These are phyloP conservation scores for Limenitis arthemis DNA, from an alignment of 2,888 invertebrate species.

Conservation along the genomic window DNA sequence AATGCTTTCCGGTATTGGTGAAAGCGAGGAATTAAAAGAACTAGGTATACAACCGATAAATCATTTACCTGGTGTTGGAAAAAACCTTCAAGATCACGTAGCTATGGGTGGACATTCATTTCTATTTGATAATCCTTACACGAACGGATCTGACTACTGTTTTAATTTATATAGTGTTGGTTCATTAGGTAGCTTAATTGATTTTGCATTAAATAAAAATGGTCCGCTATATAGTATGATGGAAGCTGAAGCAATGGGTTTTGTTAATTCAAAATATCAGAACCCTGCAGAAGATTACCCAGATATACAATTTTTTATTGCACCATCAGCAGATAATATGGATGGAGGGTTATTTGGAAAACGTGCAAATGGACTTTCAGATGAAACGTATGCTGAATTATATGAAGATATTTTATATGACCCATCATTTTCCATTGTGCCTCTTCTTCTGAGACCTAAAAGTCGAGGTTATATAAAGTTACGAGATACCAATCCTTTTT, in stretches of 20 bases:
- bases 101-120: constrained; percentile 85
- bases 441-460: constrained; percentile 79
- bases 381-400: constrained; percentile 77
- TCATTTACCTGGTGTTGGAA: constrained; percentile 81
- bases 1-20: constrained; percentile 89
- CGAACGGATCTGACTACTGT: constrained; percentile 72
- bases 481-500: constrained; percentile 76
- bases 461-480: constrained; percentile 80
- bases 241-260: constrained; percentile 85
- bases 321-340: constrained; percentile 81
- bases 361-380: constrained; percentile 75
- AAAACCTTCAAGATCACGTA: constrained; percentile 88
- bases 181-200: constrained; percentile 72
- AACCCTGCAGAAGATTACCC: constrained; percentile 79
- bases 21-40: constrained; percentile 73
- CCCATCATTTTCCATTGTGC: constrained; percentile 78
- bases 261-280: constrained; percentile 81
- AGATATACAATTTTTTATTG: constrained; percentile 84
- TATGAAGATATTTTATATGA: constrained; percentile 80
- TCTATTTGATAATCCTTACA: constrained; percentile 75
- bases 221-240: constrained; percentile 84
- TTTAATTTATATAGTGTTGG: constrained; percentile 78
- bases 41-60: constrained; percentile 73
- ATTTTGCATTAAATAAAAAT: constrained; percentile 72
- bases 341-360: constrained; percentile 85